phyloP scores from a whole-genome alignment of 2,113 vertebrate genomes.

The Pelodiscus sinensis region DNA sequence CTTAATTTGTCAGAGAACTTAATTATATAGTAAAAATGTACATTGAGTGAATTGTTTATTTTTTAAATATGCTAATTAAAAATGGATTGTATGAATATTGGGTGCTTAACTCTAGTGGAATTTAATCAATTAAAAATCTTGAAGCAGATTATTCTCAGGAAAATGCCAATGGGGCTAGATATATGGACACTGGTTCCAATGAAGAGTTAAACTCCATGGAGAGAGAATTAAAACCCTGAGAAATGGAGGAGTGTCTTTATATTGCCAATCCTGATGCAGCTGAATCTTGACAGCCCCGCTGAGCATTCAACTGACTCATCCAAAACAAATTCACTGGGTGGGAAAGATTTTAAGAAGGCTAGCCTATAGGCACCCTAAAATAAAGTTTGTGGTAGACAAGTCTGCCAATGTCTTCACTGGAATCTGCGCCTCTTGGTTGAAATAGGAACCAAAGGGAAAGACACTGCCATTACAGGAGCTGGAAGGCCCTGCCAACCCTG shows the following conservation, averaged over 20 bases:
- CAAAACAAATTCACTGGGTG: not conserved
- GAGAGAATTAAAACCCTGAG: not conserved
- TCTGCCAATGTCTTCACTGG: not conserved
- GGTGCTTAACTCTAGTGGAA: not conserved
- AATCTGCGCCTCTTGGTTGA: not conserved
- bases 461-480: rapidly evolving
- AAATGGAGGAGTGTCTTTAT: not conserved
- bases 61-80: not conserved
- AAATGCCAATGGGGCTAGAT: not conserved
- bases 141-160: not conserved
- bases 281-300: not conserved
- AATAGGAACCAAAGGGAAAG: not conserved
- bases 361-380: not conserved
- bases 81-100: not conserved
- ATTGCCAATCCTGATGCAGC: not conserved
- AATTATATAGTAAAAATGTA: not conserved
- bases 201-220: not conserved
- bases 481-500: not conserved
- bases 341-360: not conserved
- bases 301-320: not conserved
- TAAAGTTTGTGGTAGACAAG: not conserved
- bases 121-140: not conserved
- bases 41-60: not conserved
- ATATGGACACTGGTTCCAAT: not conserved
- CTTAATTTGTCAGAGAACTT: not conserved